Conservation (phyloP, 2,113 vertebrate genomes). For the Aphyosemion australe region DNA sequence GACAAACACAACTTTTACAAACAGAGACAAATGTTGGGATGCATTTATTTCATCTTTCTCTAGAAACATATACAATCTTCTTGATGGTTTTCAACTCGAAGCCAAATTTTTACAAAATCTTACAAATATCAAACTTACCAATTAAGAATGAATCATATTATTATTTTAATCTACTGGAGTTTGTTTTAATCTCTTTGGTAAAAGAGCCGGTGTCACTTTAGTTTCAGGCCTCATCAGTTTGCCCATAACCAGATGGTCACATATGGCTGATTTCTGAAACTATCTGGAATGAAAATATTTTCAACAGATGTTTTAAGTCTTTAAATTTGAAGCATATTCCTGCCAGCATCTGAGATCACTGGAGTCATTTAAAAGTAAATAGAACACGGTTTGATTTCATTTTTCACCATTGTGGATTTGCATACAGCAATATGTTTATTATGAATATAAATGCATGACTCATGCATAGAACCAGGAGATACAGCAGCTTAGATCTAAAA, state of each 20-base stretch:
- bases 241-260: conserved; percentile 10
- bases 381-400: not conserved
- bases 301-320: conserved; percentile 46
- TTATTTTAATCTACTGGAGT: not conserved
- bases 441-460: not conserved
- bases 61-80: too few species aligned
- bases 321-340: not conserved
- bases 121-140: not conserved
- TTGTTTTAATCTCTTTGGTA: not conserved
- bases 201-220: conserved; percentile 37
- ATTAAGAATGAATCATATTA: not conserved
- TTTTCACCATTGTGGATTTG: too few species aligned
- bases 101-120: not conserved
- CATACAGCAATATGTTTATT: too few species aligned
- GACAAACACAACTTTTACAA: too few species aligned
- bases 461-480: not conserved
- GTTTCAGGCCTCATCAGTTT: conserved; percentile 22
- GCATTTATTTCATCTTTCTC: too few species aligned
- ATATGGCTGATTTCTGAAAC: conserved; percentile 16
- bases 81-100: too few species aligned
- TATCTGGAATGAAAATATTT: conserved; percentile 53
- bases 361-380: conserved; percentile 8
- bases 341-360: not conserved
- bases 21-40: too few species aligned
- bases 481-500: not conserved